phyloP scores from a whole-genome alignment of 2,888 invertebrate species.

The Idaea aversata region DNA sequence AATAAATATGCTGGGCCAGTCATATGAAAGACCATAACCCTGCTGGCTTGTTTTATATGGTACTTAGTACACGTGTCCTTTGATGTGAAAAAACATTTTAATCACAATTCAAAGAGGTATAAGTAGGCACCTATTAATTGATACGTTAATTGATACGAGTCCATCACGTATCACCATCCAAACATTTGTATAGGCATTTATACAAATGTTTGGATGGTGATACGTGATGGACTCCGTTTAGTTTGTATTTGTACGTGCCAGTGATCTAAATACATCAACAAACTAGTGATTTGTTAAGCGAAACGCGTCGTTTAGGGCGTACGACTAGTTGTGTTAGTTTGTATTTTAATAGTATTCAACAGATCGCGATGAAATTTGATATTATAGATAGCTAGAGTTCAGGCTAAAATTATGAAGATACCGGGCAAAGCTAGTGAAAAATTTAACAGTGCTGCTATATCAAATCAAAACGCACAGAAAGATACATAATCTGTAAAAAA shows the following conservation, averaged over 20 bases:
- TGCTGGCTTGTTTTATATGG: too few relatives aligned
- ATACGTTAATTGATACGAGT: background rate
- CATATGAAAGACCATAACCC: too few relatives aligned
- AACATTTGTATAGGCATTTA: background rate
- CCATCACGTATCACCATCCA: background rate
- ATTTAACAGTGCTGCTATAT: slow-evolving; percentile 10
- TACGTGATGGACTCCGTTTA: background rate
- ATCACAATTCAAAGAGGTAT: background rate
- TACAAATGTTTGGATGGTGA: background rate
- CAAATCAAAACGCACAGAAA: slow-evolving; percentile 34
- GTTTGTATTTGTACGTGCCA: background rate
- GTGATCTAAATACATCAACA: background rate
- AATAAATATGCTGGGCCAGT: too few relatives aligned
- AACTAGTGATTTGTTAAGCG: background rate
- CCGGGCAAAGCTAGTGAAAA: background rate
- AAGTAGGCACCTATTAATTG: background rate
- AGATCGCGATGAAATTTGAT: background rate
- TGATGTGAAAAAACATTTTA: background rate
- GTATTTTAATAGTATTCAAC: background rate
- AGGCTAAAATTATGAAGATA: background rate
- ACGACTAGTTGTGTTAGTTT: background rate
- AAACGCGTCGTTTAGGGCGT: too few relatives aligned
- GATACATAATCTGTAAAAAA: too few relatives aligned
- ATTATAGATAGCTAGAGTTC: background rate
- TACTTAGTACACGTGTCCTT: background rate